These are phyloP conservation scores for Drosophila antonietae DNA, from an alignment of 2,888 invertebrate genomes.

Conservation along the genomic window DNA sequence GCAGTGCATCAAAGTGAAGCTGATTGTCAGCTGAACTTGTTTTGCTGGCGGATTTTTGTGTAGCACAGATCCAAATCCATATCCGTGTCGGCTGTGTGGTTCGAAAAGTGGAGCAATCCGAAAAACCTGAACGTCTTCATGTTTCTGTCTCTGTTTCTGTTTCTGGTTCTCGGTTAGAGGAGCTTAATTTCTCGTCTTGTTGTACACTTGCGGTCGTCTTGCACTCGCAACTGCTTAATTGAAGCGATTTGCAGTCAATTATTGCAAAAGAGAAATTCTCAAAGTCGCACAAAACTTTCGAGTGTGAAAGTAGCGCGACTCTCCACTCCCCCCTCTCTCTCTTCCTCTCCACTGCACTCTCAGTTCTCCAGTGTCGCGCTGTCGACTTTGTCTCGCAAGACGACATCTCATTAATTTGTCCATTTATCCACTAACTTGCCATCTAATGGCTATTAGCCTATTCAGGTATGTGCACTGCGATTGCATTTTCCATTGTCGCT, in stretches of 20 bases:
- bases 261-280: conserved; percentile 79
- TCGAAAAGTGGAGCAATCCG: conserved; percentile 70
- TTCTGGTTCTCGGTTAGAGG: conserved; percentile 63
- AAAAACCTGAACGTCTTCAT: conserved; percentile 66
- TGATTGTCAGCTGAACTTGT: conserved; percentile 78
- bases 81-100: conserved; percentile 61
- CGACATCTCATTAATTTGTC: conserved; percentile 14
- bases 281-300: conserved; percentile 59
- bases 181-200: conserved; percentile 37
- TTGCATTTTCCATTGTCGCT: conserved; percentile 18
- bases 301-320: conserved; percentile 69
- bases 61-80: conserved; percentile 61
- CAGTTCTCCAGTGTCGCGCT: conserved; percentile 12
- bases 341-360: neutral
- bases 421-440: conserved; percentile 13
- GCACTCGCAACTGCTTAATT: conserved; percentile 71
- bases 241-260: conserved; percentile 77
- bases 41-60: conserved; percentile 61
- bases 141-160: conserved; percentile 36
- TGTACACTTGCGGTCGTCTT: conserved; percentile 31
- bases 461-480: neutral
- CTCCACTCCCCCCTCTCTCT: neutral
- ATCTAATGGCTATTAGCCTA: conserved; percentile 30
- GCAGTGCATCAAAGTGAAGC: conserved; percentile 59
- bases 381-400: conserved; percentile 14